Conservation (phyloP, 1,140 invertebrate species). For the Procambarus virginalis region DNA sequence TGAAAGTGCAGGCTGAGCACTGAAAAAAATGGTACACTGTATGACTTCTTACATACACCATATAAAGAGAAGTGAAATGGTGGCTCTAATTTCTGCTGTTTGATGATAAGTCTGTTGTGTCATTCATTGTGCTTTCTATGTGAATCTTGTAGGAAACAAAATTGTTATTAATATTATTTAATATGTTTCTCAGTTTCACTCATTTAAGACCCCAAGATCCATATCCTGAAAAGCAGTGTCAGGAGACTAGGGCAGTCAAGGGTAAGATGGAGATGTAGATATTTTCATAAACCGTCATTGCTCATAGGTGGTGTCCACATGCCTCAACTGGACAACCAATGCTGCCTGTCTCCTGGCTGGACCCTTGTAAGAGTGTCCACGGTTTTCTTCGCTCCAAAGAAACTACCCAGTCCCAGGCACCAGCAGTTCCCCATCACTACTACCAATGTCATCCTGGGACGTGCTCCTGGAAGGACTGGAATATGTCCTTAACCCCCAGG, state of each 20-base stretch:
- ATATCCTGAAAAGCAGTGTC: conserved; percentile 60
- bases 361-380: conserved; percentile 36
- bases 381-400: conserved; percentile 33
- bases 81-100: conserved; percentile 66
- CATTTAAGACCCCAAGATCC: conserved; percentile 59
- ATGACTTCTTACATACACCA: conserved; percentile 61
- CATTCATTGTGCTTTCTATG: conserved; percentile 69
- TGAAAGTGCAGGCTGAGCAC: conserved; percentile 60
- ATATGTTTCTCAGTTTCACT: conserved; percentile 63
- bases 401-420: conserved; percentile 43
- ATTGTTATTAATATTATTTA: conserved; percentile 63
- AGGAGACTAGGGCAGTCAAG: conserved; percentile 60
- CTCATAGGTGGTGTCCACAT: conserved; percentile 59
- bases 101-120: conserved; percentile 69
- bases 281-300: conserved; percentile 67
- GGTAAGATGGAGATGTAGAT: conserved; percentile 67
- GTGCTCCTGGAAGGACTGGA: conserved; percentile 53
- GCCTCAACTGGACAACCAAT: conserved; percentile 60
- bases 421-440: conserved; percentile 44
- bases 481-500: conserved; percentile 11
- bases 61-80: conserved; percentile 56
- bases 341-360: conserved; percentile 66
- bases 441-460: conserved; percentile 46
- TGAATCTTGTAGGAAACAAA: conserved; percentile 68
- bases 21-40: conserved; percentile 52